Conservation (phyloP, 2,888 invertebrate species). For the Drosophila ustulata region DNA sequence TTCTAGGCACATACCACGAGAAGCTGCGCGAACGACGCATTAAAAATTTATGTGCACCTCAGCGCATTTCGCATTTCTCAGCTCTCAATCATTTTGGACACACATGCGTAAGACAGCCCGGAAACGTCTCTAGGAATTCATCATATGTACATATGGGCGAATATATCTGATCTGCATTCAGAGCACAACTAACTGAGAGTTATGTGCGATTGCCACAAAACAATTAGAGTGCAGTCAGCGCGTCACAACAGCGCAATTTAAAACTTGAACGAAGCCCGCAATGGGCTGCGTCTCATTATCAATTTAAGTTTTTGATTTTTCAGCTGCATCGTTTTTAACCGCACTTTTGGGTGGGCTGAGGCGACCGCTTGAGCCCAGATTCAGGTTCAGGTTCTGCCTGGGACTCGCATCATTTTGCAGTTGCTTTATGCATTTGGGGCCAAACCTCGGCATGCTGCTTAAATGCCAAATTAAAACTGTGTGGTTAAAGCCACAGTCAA, state of each 20-base stretch:
- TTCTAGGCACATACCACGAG: constrained; percentile 77
- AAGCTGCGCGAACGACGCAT: constrained; percentile 64
- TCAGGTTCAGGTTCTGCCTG: constrained; percentile 7
- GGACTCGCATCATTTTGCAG: constrained; percentile 57
- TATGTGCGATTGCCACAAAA: constrained; percentile 33
- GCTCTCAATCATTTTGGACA: constrained; percentile 1
- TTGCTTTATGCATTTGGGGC: constrained; percentile 58
- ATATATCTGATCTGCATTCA: neutral
- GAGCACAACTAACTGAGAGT: constrained; percentile 10
- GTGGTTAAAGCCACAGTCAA: constrained; percentile 74
- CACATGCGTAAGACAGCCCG: neutral
- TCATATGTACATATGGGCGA: neutral
- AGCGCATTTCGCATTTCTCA: constrained; percentile 54
- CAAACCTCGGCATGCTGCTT: constrained; percentile 57
- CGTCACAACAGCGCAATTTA: constrained; percentile 40
- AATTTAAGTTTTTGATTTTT: constrained; percentile 79
- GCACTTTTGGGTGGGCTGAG: constrained; percentile 24
- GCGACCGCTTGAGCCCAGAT: neutral
- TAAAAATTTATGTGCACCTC: constrained; percentile 78
- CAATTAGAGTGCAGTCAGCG: constrained; percentile 39
- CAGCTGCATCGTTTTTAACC: constrained; percentile 60
- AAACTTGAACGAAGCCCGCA: constrained; percentile 36
- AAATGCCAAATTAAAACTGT: constrained; percentile 84
- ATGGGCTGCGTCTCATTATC: constrained; percentile 71
- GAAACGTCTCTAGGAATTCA: neutral